These are phyloP conservation scores for Anas platyrhynchos DNA, from an alignment of 2,113 vertebrate genomes.

Conservation along the genomic window DNA sequence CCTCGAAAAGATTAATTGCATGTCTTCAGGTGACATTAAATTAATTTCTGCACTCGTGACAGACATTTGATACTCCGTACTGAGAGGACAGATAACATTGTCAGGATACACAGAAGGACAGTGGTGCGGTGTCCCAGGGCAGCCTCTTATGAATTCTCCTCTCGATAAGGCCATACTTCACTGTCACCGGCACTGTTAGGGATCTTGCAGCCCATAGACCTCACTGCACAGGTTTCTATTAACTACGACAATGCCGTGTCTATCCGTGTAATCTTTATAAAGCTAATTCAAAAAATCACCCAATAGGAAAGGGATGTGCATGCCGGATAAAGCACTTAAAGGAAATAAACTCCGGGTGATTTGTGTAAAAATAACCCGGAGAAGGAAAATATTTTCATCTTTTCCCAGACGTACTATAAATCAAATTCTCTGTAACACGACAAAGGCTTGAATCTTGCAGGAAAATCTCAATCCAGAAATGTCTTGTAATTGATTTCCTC, in stretches of 20 bases:
- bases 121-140: slow-evolving; percentile 84
- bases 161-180: slow-evolving; percentile 77
- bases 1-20: slow-evolving; percentile 97
- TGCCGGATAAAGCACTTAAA: slow-evolving; percentile 3
- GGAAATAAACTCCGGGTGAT: slow-evolving; percentile 37
- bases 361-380: slow-evolving; percentile 19
- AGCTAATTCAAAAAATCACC: slow-evolving; percentile 58
- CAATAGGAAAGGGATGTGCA: slow-evolving; percentile 34
- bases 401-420: not conserved
- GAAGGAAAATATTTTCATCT: not conserved
- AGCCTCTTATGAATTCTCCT: slow-evolving; percentile 84
- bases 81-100: slow-evolving; percentile 96
- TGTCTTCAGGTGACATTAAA: slow-evolving; percentile 92
- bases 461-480: not conserved
- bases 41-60: slow-evolving; percentile 92
- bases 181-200: slow-evolving; percentile 79
- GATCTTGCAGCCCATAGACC: slow-evolving; percentile 76
- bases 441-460: not conserved
- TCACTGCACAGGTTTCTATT: slow-evolving; percentile 85
- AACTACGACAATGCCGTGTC: slow-evolving; percentile 82
- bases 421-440: not conserved
- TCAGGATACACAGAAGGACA: slow-evolving; percentile 89
- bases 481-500: not conserved
- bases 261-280: slow-evolving; percentile 76
- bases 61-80: slow-evolving; percentile 86